These are phyloP conservation scores for Drosophila paulistorum DNA, from an alignment of 1,140 invertebrate genomes.

Conservation along the genomic window DNA sequence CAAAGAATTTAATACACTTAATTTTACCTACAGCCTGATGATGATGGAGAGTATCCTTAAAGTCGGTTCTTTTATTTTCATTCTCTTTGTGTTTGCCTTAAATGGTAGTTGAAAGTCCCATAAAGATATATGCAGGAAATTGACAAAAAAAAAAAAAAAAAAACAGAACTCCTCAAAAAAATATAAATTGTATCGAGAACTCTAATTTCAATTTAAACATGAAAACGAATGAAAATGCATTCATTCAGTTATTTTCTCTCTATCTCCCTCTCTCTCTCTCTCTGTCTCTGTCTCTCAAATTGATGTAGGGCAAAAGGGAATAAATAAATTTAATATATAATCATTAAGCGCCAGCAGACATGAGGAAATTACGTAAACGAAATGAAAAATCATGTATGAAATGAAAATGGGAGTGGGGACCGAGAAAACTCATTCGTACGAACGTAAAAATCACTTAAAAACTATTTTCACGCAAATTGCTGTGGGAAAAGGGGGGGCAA, in stretches of 20 bases:
- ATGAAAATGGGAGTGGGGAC: not conserved
- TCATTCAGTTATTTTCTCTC: not conserved
- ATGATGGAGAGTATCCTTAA: no score
- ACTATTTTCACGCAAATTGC: conserved; percentile 29
- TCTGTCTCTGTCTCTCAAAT: not conserved
- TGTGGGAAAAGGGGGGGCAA: not conserved
- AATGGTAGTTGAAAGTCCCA: no score
- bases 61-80: no score
- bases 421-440: no score
- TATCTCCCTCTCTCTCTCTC: not conserved
- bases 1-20: no score
- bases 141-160: no score
- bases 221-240: no score
- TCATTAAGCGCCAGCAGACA: not conserved
- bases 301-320: not conserved
- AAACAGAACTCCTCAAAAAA: no score
- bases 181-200: no score
- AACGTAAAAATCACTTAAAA: conserved; percentile 46
- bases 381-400: conserved; percentile 12
- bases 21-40: no score
- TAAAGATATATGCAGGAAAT: no score
- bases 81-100: no score
- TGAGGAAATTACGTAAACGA: conserved; percentile 6
- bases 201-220: not conserved
- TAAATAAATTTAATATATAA: not conserved